Percentiles rank a stretch among this genome's conserved stretches.
Evolutionary conservation across 2,888 invertebrate genomes (phyloP).

Genomic region (Apotomis turbidana): DNA sequence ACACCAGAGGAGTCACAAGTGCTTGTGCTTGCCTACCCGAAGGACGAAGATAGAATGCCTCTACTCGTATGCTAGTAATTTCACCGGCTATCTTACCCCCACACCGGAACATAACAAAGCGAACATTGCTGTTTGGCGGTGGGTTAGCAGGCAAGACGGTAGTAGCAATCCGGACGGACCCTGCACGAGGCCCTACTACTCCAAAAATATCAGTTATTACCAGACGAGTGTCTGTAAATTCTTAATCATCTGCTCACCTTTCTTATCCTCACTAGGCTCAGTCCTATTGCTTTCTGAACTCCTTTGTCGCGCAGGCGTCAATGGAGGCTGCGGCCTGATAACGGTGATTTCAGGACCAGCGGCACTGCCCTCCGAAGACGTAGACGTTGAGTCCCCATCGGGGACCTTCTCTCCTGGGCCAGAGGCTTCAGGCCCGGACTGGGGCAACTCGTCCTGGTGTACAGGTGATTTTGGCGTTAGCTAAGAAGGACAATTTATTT

Average conservation of each 20-base stretch:
- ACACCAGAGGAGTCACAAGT: no score
- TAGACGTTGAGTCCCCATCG: slow-evolving; percentile 68
- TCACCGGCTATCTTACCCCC: no score
- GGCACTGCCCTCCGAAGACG: slow-evolving; percentile 71
- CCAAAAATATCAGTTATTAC: no score
- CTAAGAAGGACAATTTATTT: slow-evolving; percentile 33
- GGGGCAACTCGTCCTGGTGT: slow-evolving; percentile 72
- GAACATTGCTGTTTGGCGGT: no score
- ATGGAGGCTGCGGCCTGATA: slow-evolving; percentile 63
- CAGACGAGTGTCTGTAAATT: background rate
- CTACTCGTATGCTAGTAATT: no score
- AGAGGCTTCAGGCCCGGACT: slow-evolving; percentile 68
- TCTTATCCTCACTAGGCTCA: slow-evolving; percentile 78
- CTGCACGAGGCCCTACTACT: no score
- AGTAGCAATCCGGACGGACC: no score
- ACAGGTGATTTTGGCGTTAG: slow-evolving; percentile 40
- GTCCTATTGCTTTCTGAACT: slow-evolving; percentile 84
- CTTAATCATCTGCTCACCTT: slow-evolving; percentile 56
- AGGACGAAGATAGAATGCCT: no score
- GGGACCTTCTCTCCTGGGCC: slow-evolving; percentile 62
- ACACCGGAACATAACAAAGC: no score
- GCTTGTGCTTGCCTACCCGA: no score
- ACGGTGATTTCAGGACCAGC: slow-evolving; percentile 75
- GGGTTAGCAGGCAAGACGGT: no score
- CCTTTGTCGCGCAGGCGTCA: slow-evolving; percentile 75